Evolutionary conservation across 2,888 invertebrate species (phyloP), one percentile per base, ranked within the genome.

Genomic region (Parnassius glacialis): DNA sequence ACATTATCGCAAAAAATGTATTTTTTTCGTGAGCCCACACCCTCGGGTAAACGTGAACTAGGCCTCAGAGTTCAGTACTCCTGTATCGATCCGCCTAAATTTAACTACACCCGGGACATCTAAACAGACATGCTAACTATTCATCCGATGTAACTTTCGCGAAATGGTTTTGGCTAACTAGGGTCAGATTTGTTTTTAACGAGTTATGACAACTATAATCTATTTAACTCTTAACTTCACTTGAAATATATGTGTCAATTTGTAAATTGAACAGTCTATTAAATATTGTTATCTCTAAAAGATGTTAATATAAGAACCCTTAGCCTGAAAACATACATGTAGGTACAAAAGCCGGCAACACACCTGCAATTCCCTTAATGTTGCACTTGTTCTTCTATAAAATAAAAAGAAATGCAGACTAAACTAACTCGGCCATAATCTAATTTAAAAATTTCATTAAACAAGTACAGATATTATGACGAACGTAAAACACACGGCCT

Each of bases 21-120:
- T 34, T 34, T 25, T 25, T 34, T 34, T 34, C 34, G 34, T 34
- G 34, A 34, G 1, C 34, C 34, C 34, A 7, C 34, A 34, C 7
- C 34, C 5, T 5, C 7, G 7, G 34, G 0, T 34, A 34, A 34
- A 34, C 5, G 34, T 34, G 34, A 34, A 34, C 34, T 34, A 34
- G 34, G 34, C 34, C 34, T 54, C 5, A 44, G 54, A 44, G 43
- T 9, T 25, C 42, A 42, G 41, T 41, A 25, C 43, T 57, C 41
- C 42, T 43, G 11, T 53, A 62, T 62, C 57, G 57, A 62, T 62
- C 52, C 34, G 50, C 13, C 48, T 57, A 61, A 57, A 61, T 57
- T 57, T 61, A 61, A 61, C 62, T 41, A 25, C 56, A 25, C 34
- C 16, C 42, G 43, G 53, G 48, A 53, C 43, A 44, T 53, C 43